These are phyloP conservation scores for Drosophila lacicola DNA, from an alignment of 2,888 invertebrate species.

Conservation along the genomic window DNA sequence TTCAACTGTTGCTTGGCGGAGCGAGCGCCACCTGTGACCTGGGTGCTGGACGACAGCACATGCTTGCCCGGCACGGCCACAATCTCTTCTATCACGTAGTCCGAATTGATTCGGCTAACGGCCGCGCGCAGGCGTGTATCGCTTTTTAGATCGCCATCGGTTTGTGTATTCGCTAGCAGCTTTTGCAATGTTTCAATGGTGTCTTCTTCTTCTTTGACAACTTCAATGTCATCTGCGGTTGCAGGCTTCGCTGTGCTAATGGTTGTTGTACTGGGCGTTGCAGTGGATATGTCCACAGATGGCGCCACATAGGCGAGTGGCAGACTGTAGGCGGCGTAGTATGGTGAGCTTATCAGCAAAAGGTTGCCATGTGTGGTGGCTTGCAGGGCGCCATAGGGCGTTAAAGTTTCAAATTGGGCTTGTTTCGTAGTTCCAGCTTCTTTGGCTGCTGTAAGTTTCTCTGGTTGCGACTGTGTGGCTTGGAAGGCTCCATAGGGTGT, in stretches of 20 bases:
- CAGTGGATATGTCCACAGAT: constrained; percentile 31
- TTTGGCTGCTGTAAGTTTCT: constrained; percentile 31
- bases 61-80: constrained; percentile 78
- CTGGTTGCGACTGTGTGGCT: constrained; percentile 19
- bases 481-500: constrained; percentile 41
- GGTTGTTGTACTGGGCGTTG: constrained; percentile 46
- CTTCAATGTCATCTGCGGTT: constrained; percentile 35
- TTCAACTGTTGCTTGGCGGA: constrained; percentile 16
- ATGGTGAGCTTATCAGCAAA: constrained; percentile 51
- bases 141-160: constrained; percentile 63
- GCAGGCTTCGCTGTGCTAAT: constrained; percentile 47
- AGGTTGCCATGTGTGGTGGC: constrained; percentile 33
- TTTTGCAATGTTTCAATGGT: constrained; percentile 57
- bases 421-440: constrained; percentile 2
- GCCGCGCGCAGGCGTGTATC: constrained; percentile 78
- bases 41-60: constrained; percentile 64
- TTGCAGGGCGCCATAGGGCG: constrained; percentile 54
- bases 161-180: constrained; percentile 64
- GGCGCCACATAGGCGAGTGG: constrained; percentile 62
- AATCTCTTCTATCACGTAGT: constrained; percentile 83
- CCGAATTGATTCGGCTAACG: constrained; percentile 79
- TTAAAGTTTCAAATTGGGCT: constrained; percentile 6
- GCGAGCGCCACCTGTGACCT: background rate
- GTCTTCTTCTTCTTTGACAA: constrained; percentile 24
- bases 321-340: constrained; percentile 47